Percentiles rank a stretch among this genome's conserved stretches.
These are phyloP conservation scores for Jordanella pulchra DNA, from an alignment of 2,797 vertebrate genomes.

Conservation along the genomic window DNA sequence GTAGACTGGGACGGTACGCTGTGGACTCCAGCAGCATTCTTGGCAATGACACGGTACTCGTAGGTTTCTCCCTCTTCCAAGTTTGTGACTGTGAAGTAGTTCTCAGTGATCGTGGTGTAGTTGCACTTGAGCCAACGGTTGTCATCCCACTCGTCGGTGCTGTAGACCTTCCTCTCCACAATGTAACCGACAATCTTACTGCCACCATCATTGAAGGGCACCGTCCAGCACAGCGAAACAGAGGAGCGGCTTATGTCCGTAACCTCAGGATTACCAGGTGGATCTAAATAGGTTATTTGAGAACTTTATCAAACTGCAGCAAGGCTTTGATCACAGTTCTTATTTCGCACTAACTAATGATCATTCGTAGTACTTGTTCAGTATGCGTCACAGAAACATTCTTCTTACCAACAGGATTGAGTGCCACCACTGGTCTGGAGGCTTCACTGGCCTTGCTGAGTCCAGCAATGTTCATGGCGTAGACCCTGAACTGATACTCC, in stretches of 20 bases:
- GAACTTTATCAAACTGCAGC: background rate
- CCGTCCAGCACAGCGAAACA: conserved; percentile 91
- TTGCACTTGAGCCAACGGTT: conserved; percentile 98
- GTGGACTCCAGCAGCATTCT: conserved; percentile 92
- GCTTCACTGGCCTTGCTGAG: conserved; percentile 98
- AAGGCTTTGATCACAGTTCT: background rate
- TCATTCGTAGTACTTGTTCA: background rate
- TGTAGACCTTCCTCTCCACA: conserved; percentile 90
- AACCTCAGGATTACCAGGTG: conserved; percentile 93
- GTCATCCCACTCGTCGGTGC: conserved; percentile 86
- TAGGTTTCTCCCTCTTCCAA: conserved; percentile 90
- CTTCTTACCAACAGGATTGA: conserved; percentile 95
- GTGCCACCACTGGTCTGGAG: conserved; percentile 91
- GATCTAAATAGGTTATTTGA: conserved; percentile 75
- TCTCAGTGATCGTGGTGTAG: conserved; percentile 94
- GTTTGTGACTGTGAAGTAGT: conserved; percentile 89
- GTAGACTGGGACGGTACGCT: conserved; percentile 92
- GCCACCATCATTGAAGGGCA: conserved; percentile 92
- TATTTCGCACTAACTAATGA: background rate
- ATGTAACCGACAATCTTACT: conserved; percentile 94
- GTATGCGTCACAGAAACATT: background rate
- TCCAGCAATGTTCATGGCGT: conserved; percentile 95
- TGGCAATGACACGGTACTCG: conserved; percentile 92
- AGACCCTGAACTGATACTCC: conserved; percentile 97
- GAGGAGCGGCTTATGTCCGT: conserved; percentile 92